Conservation (phyloP, 2,888 invertebrate genomes). For the Adelphocoris suturalis region DNA sequence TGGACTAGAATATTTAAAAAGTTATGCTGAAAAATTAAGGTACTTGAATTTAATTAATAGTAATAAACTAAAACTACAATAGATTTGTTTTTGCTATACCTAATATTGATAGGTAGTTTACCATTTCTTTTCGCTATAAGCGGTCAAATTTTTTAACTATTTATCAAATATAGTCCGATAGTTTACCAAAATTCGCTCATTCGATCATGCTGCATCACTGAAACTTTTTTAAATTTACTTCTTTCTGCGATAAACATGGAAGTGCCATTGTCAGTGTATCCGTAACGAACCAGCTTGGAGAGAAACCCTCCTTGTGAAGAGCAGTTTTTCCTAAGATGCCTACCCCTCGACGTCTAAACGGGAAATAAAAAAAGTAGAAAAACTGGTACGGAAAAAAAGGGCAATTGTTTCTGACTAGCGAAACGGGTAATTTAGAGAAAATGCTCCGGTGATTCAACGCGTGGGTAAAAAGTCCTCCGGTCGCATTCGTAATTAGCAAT, state of each 20-base stretch:
- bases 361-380: not conserved
- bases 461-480: conserved; percentile 56
- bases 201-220: too few species aligned
- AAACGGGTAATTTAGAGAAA: conserved; percentile 62
- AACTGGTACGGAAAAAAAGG: conserved; percentile 25
- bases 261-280: not conserved
- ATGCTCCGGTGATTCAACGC: conserved; percentile 51
- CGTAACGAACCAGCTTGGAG: not conserved
- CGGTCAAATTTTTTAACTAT: too few species aligned
- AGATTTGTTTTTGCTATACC: too few species aligned
- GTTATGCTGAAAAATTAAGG: too few species aligned
- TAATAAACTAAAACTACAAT: too few species aligned
- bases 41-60: too few species aligned
- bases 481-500: conserved; percentile 66
- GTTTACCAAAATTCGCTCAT: too few species aligned
- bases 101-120: too few species aligned
- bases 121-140: too few species aligned
- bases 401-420: conserved; percentile 43
- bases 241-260: not conserved
- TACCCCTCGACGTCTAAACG: not conserved
- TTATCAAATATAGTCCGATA: too few species aligned
- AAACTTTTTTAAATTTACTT: too few species aligned
- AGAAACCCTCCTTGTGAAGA: conserved; percentile 39
- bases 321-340: not conserved
- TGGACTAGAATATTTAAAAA: too few species aligned